Conservation (phyloP, 2,113 vertebrate species). For the Mormyrus iriodes region DNA sequence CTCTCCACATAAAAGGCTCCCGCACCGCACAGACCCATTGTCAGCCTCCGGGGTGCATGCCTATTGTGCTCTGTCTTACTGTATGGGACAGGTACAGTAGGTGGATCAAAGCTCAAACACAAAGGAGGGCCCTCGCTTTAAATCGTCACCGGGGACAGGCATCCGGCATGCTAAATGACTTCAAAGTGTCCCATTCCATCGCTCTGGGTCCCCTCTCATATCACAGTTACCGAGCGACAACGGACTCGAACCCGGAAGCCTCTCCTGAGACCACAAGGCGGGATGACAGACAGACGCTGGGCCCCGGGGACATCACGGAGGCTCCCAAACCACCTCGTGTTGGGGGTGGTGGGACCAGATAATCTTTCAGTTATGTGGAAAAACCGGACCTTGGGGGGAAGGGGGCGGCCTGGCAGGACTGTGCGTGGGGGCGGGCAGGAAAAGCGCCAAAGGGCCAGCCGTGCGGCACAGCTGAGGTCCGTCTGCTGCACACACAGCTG, state of each 20-base stretch:
- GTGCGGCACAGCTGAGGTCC: not conserved
- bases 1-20: conserved; percentile 22
- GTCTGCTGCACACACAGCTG: not conserved
- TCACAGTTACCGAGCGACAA: not conserved
- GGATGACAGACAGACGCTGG: not conserved
- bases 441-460: not conserved
- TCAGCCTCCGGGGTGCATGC: conserved; percentile 28
- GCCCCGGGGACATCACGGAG: not conserved
- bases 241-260: not conserved
- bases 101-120: conserved; percentile 33
- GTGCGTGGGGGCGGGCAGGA: not conserved
- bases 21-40: not conserved
- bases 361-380: not conserved
- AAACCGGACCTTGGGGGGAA: not conserved
- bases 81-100: conserved; percentile 30
- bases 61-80: conserved; percentile 28
- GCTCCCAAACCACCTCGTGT: not conserved
- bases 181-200: not conserved
- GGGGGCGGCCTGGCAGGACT: not conserved
- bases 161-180: not conserved
- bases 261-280: not conserved
- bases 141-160: not conserved
- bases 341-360: not conserved
- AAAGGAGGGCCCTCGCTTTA: conserved; percentile 21
- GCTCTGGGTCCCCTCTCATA: not conserved